Evolutionary conservation across 2,113 vertebrate species (phyloP), one percentile per base, ranked within the genome.

Genomic region (Pelecanus crispus): DNA sequence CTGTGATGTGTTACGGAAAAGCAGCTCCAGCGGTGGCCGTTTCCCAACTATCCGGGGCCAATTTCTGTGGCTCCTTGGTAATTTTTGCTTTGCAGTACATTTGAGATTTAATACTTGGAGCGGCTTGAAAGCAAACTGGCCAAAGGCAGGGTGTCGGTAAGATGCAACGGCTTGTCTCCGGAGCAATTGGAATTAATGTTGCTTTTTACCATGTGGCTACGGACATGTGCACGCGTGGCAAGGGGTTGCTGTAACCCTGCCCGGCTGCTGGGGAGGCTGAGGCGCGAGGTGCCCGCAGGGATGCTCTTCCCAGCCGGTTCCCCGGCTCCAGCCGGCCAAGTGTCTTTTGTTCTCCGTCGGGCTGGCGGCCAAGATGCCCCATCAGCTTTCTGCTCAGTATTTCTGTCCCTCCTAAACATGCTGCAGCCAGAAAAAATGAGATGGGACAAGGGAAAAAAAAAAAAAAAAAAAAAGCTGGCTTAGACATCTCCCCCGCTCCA

Each of bases 211-310:
- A 13, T 0, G 40, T 2, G 12, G 8, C 9, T 21, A 6, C 0
- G 13, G 32, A 29, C 6, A 0, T 0, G 15, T 2, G 13, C 4
- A 2, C 0, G 4, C 29, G 28, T 3, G 2, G 10, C 42, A 7
- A 6, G 1, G 2, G 31, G 22, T 11, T 3, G 0, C 0, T 12
- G 25, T 10, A 44, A 55, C 28, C 36, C 34, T n/a, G n/a, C 28
- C 28, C 47, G 47, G 8, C 53, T 65, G 7, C 1, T 11, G 53
- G 82, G 63, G 83, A 83, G 92, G 73, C 52, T 22, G 85, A 92
- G 92, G 88, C 78, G 38, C 9, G 0, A 34, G 7, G 18, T 53
- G 21, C 31, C 32, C 1, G 0, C 15, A 47, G 36, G 28, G 77
- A 55, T 71, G 65, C 62, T 90, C 32, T 36, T 79, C 45, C 81